Evolutionary conservation across 2,113 vertebrate species (phyloP).

Genomic region (Nannobrachium achirus): DNA sequence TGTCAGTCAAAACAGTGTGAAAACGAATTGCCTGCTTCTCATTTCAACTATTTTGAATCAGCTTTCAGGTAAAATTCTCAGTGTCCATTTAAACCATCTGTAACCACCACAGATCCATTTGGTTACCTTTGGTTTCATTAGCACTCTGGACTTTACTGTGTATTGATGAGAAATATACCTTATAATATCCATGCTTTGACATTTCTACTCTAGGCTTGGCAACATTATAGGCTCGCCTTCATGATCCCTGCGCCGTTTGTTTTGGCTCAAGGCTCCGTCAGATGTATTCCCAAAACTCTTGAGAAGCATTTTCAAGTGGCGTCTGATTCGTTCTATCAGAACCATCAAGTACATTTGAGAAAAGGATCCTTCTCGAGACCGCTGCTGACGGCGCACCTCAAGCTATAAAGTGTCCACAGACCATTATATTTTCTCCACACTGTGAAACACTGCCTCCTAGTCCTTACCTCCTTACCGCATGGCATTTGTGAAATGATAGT

Average conservation of each 20-base stretch:
- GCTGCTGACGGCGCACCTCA: slow-evolving; percentile 3
- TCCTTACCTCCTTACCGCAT: background rate
- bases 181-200: too few species aligned
- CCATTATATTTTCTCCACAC: slow-evolving; percentile 4
- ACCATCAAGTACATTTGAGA: background rate
- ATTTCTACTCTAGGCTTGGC: too few species aligned
- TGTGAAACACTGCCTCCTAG: background rate
- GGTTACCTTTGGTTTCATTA: too few species aligned
- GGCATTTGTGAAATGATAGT: background rate
- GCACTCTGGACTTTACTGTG: too few species aligned
- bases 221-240: too few species aligned
- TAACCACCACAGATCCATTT: too few species aligned
- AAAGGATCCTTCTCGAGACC: background rate
- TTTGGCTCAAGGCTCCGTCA: slow-evolving; percentile 8
- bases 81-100: too few species aligned
- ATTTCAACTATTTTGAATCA: too few species aligned
- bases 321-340: background rate
- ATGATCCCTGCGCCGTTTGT: too few species aligned
- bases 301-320: background rate
- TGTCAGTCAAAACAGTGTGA: slow-evolving; percentile 19
- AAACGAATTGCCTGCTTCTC: background rate
- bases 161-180: too few species aligned
- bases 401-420: slow-evolving; percentile 13
- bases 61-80: too few species aligned
- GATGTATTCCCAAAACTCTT: too few species aligned